Conservation (phyloP, 2,888 invertebrate species). For the Eupithecia subumbrata region DNA sequence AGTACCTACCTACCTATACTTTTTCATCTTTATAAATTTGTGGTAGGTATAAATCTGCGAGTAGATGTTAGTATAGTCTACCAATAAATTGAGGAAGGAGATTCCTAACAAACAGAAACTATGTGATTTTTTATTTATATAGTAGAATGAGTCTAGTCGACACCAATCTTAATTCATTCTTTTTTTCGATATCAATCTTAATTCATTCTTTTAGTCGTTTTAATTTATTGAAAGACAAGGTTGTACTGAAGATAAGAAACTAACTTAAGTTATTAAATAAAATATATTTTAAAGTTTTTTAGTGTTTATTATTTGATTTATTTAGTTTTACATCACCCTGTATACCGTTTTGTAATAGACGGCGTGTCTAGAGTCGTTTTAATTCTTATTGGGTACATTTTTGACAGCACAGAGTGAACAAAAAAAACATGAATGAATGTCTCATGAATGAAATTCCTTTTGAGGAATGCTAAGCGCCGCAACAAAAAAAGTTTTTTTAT, state of each 20-base stretch:
- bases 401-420: constrained; percentile 61
- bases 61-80: background rate
- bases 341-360: constrained; percentile 66
- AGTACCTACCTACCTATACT: background rate
- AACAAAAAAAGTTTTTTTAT: constrained; percentile 57
- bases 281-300: too few relatives aligned
- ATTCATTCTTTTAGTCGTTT: background rate
- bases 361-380: constrained; percentile 71
- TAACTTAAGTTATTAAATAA: too few relatives aligned
- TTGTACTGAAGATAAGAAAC: too few relatives aligned
- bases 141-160: background rate
- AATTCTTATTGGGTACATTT: constrained; percentile 57
- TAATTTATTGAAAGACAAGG: background rate
- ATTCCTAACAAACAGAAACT: background rate
- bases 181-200: too few relatives aligned
- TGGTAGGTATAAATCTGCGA: too few relatives aligned
- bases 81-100: background rate
- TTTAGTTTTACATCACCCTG: constrained; percentile 49
- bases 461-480: constrained; percentile 69
- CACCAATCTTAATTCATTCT: background rate
- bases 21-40: background rate
- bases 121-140: background rate
- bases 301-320: too few relatives aligned
- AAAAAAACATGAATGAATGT: constrained; percentile 70
- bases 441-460: constrained; percentile 77